These are phyloP conservation scores for Amphipoea lucens DNA, from an alignment of 2,888 invertebrate species.

Conservation along the genomic window DNA sequence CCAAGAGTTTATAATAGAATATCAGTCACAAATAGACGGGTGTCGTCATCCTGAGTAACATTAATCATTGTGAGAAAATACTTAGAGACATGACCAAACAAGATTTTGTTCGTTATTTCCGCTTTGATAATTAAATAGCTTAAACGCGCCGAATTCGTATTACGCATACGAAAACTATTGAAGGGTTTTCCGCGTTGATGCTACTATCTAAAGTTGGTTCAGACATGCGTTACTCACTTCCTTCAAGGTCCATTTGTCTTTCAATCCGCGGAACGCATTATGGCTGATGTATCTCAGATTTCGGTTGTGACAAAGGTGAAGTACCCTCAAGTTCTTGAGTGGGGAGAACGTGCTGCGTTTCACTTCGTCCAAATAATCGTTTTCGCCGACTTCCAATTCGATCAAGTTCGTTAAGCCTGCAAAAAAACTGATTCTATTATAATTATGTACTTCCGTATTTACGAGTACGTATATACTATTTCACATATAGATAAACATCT, in stretches of 20 bases:
- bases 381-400: conserved; percentile 91
- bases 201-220: conserved; percentile 29
- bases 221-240: conserved; percentile 82
- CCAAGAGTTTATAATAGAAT: conserved; percentile 67
- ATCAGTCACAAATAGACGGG: conserved; percentile 67
- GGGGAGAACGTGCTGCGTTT: conserved; percentile 89
- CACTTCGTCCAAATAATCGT: conserved; percentile 89
- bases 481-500: conserved; percentile 55
- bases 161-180: conserved; percentile 27
- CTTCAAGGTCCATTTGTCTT: conserved; percentile 87
- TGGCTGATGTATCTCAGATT: conserved; percentile 90
- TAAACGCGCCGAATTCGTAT: conserved; percentile 43
- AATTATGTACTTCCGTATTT: conserved; percentile 62
- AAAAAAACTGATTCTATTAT: conserved; percentile 69
- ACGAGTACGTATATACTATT: conserved; percentile 34
- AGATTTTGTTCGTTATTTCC: conserved; percentile 50
- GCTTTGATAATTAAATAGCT: conserved; percentile 35
- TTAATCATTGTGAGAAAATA: conserved; percentile 65
- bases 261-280: conserved; percentile 89
- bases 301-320: conserved; percentile 89
- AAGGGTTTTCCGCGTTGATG: conserved; percentile 46
- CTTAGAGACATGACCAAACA: conserved; percentile 36
- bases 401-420: conserved; percentile 89
- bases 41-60: conserved; percentile 70
- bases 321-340: conserved; percentile 83